Evolutionary conservation across 2,113 vertebrate species (phyloP), one percentile per base, ranked within the genome.

Genomic region (Chaenocephalus aceratus): DNA sequence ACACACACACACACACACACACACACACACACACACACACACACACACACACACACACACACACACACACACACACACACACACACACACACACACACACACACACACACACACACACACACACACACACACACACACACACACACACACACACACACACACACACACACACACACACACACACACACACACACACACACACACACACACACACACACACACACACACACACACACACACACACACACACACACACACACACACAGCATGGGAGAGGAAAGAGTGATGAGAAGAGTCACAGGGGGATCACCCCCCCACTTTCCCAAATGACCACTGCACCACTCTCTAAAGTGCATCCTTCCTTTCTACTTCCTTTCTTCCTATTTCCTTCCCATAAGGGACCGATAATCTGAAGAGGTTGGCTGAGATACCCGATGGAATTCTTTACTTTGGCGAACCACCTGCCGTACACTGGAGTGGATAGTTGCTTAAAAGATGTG

Each of bases 321-420:
- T 78, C 89, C 90, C 75, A 82, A 88, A 82, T 90, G 86, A 89
- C 86, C 80, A 72, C 73, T 51, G 52, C 52, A 82, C 62, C 34
- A 48, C 72, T 80, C 85, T 84, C 85, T 83, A 69, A 91, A 94
- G 82, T 86, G 82, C 89, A 93, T 89, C 89, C 88, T 91, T 88
- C 90, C 79, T 62, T 82, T 78, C 75, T 89, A 88, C 88, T 91
- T 88, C 90, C 79, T 62, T 82, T 78, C 75, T 80, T 87, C 77
- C 79, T 59, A 21, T 80, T 82, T 75, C 26, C 64, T 72, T 86
- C 77, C 84, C 89, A 77, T 44, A 67, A 74, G 88, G 68, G 79
- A 79, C 53, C 26, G 80, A 79, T 75, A 81, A 79, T 62, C n/a
- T 89, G 76, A 84, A 80, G 76, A 82, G 64, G 48, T 69, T 80